Percentiles rank a stretch among this genome's conserved stretches.
Evolutionary conservation across 2,113 vertebrate species (phyloP).

Genomic region (Caranx melampygus): DNA sequence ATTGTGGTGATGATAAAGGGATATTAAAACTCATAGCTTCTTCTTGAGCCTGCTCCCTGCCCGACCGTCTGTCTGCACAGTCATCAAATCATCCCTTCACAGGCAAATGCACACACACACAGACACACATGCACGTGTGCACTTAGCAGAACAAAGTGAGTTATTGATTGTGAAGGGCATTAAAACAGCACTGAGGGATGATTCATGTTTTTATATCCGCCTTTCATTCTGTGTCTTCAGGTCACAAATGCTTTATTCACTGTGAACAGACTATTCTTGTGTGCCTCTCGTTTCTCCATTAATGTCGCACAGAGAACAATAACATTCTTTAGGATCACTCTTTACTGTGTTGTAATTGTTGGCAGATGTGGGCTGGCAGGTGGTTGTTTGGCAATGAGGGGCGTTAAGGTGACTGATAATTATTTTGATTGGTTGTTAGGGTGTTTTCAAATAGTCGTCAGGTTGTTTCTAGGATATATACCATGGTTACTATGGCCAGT

Average conservation of each 20-base stretch:
- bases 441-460: too few relatives aligned
- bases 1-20: conserved; percentile 73
- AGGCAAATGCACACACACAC: conserved; percentile 18
- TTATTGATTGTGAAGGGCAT: conserved; percentile 56
- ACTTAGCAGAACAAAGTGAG: conserved; percentile 50
- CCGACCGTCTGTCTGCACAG: conserved; percentile 46
- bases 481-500: too few relatives aligned
- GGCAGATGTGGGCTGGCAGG: too few relatives aligned
- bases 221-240: conserved; percentile 35
- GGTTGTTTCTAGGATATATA: too few relatives aligned
- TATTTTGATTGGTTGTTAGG: too few relatives aligned
- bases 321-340: neutral
- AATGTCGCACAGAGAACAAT: neutral
- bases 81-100: conserved; percentile 42
- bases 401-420: too few relatives aligned
- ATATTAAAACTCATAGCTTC: conserved; percentile 80
- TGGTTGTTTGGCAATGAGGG: too few relatives aligned
- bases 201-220: conserved; percentile 49
- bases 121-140: conserved; percentile 20
- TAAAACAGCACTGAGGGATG: conserved; percentile 35
- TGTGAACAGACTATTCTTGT: neutral
- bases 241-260: conserved; percentile 6
- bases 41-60: conserved; percentile 39
- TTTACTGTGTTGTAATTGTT: neutral
- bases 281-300: conserved; percentile 4